Evolutionary conservation across 2,797 vertebrate species (phyloP), one percentile per base, ranked within the genome.

Genomic region (Scomberomorus guttatus): DNA sequence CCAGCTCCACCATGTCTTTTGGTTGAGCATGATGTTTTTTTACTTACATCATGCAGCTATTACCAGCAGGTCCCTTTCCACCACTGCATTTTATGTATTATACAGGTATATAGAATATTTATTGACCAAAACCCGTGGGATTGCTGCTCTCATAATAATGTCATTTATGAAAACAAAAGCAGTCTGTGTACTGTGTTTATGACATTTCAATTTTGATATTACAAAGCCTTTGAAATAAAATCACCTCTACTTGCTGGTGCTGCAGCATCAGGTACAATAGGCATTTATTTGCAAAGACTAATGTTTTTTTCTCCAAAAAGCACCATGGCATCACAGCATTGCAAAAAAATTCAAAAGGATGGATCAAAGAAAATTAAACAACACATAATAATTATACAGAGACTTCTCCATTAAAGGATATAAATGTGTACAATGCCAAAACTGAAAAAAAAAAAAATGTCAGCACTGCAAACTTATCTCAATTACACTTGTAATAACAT

Each of bases 71-170:
- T 51, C n/a, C 29, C 24, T 22, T 69, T 27, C 57, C 11, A 48
- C 4, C 37, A 4, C 6, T 52, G 42, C 11, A 61, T 57, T 32
- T 62, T 2, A 25, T 4, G 14, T 63, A 61, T 68, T 85, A 55
- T 75, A 68, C 58, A 60, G 48, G 52, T 80, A 75, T 58, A 77
- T 71, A 51, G 82, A 77, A 73, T 22, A 83, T 71, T 59, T 72
- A 61, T 11, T 32, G 52, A 61, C 50, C 13, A 55, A 70, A 82
- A 60, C 48, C 59, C 11, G 18, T 4, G 2, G 24, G 44, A 59
- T n/a, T 72, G 27, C n/a, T 61, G 44, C 13, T 44, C 7, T 51
- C 50, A 29, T 48, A 37, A 59, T 65, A 37, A 46, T 68, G 12
- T 25, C 67, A 34, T 79, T 66, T 74, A 55, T 73, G 25, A 73